Base-by-base conservation (phyloP, 1,140 invertebrate genomes). In the Acromyrmex charruanus region DNA sequence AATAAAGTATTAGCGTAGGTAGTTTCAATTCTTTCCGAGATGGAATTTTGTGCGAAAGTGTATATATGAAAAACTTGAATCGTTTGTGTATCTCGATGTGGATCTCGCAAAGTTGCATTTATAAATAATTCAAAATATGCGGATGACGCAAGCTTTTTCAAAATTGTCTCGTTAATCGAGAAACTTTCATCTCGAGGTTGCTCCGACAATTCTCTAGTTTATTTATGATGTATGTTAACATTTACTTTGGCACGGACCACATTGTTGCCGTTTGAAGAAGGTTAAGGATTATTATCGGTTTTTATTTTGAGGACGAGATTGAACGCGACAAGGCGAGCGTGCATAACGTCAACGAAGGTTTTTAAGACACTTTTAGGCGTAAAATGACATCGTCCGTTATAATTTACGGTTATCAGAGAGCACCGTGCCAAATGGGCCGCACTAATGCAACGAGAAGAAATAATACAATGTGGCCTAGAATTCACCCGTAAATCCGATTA, bases 161-260 rank as follows among this genome's bases (percentile, higher is more conserved):
- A 44, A 44, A 28, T 21, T 53, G 14, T 12, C 1, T 21, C 66
- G 35, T 2, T n/a, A 25, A 39, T 69, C 21, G 12, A 28, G 31
- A 2, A 35, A 84, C 31, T 59, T 72, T 28, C 16, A 59, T 49
- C 53, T 35, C 53, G 21, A 53, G 53, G n/a, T 16, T 44, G 21
- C 28, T 21, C 10, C 65, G 16, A 25, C 35, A 31, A 82, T 72
- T 21, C 16, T 3, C 3, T 28, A 12, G 18, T 10, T 84, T 51
- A 74, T 61, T 84, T 75, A 84, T 14, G 69, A 31, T 18, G 12
- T 44, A 35, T 35, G 14, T 44, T 35, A 28, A 59, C 55, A 49
- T 84, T 84, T 75, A 84, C 55, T 58, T 84, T 84, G 80, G 80
- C 80, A 84, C 51, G 21, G n/a, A 68, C 25, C 35, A 44, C n/a